phyloP scores from a whole-genome alignment of 30 jellyfish, hydroid and myxozoan genomes.

The Catostylus mosaicus region DNA sequence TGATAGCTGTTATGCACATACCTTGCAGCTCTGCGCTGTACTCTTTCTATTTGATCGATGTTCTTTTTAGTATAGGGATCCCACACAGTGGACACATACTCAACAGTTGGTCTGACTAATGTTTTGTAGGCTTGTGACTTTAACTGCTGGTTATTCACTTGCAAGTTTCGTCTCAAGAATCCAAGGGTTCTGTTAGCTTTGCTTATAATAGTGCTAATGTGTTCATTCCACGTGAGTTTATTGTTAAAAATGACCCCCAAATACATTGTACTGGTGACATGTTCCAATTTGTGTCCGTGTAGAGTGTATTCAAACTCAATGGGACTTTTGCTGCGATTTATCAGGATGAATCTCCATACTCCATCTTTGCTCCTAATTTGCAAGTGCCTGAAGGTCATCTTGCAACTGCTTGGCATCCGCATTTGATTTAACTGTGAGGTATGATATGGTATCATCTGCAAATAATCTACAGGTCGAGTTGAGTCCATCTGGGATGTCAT shows the following conservation, averaged over 20 bases:
- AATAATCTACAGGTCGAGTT: no score
- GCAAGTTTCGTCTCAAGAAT: conserved; percentile 49
- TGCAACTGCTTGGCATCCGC: conserved; percentile 48
- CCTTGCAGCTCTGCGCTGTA: conserved; percentile 29
- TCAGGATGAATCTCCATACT: conserved; percentile 72
- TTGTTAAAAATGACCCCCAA: conserved; percentile 41
- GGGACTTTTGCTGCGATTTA: conserved; percentile 56
- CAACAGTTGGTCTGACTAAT: conserved; percentile 47
- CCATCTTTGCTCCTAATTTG: conserved; percentile 73
- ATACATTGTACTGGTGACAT: conserved; percentile 64
- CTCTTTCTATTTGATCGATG: conserved; percentile 37
- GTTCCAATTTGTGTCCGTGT: conserved; percentile 54
- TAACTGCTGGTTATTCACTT: conserved; percentile 41
- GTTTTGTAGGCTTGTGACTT: conserved; percentile 58
- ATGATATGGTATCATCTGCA: no score
- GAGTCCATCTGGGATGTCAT: no score
- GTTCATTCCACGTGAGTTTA: conserved; percentile 42
- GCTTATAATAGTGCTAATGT: conserved; percentile 32
- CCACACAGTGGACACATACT: conserved; percentile 61
- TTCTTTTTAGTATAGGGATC: conserved; percentile 52
- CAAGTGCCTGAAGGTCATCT: conserved; percentile 62
- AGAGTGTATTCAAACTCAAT: conserved; percentile 47
- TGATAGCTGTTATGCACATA: conserved; percentile 37
- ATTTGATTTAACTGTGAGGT: no score
- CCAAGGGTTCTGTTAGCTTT: conserved; percentile 58